Percentiles rank a stretch among this genome's conserved stretches.
phyloP scores from a whole-genome alignment of 2,113 vertebrate species.

The Rhinoptilus africanus region DNA sequence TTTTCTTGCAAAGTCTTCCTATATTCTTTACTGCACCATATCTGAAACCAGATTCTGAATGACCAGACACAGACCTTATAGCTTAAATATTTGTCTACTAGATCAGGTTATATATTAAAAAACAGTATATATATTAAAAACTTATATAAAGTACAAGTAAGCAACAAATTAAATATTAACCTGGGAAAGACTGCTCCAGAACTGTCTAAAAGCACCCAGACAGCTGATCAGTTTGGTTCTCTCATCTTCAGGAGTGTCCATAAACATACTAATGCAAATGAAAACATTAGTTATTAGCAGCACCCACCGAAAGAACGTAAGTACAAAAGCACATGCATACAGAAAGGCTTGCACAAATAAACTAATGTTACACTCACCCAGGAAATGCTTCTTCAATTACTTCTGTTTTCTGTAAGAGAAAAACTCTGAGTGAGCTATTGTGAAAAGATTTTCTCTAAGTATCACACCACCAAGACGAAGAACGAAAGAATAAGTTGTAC shows the following conservation, averaged over 20 bases:
- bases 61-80: neutral
- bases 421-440: neutral
- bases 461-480: neutral
- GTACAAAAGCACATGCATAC: neutral
- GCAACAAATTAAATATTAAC: slow-evolving; percentile 67
- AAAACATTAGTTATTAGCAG: neutral
- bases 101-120: neutral
- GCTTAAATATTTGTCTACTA: neutral
- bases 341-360: neutral
- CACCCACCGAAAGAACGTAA: neutral
- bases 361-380: slow-evolving; percentile 79
- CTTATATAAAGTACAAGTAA: neutral
- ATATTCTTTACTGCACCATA: neutral
- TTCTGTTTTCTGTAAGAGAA: slow-evolving; percentile 89
- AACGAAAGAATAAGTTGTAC: neutral
- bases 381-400: slow-evolving; percentile 97
- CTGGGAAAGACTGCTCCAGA: slow-evolving; percentile 92
- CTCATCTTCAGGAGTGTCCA: slow-evolving; percentile 96
- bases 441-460: neutral
- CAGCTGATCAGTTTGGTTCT: slow-evolving; percentile 94
- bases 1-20: neutral
- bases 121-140: neutral
- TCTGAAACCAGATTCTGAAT: neutral
- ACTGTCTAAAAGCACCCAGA: slow-evolving; percentile 91
- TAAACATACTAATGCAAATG: slow-evolving; percentile 87